Evolutionary conservation across 2,888 invertebrate genomes (phyloP).

Genomic region (Cordylochernes scorpioides): DNA sequence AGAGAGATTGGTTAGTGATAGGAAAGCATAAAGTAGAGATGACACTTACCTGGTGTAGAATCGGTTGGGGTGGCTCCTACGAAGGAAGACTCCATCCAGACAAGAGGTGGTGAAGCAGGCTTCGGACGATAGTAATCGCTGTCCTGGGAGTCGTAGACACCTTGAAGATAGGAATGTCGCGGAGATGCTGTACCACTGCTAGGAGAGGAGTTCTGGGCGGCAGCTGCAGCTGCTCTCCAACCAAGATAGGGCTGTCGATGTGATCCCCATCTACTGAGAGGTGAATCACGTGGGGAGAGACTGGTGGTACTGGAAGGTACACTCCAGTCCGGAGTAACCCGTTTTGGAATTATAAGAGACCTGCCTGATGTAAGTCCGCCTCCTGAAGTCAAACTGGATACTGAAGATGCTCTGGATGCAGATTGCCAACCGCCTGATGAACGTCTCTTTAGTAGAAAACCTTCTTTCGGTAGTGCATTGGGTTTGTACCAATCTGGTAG

Average conservation of each 20-base stretch:
- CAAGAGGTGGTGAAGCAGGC: constrained; percentile 24
- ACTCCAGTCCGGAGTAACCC: constrained; percentile 13
- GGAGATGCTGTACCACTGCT: constrained; percentile 7
- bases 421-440: neutral
- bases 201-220: constrained; percentile 3
- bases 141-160: constrained; percentile 8
- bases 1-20: too few species aligned
- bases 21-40: too few species aligned
- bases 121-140: constrained; percentile 10
- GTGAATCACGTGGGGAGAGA: constrained; percentile 18
- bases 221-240: constrained; percentile 9
- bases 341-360: constrained; percentile 10
- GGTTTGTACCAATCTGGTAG: constrained; percentile 79
- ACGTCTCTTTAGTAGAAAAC: constrained; percentile 22
- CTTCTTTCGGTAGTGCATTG: constrained; percentile 10
- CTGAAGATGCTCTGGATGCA: constrained; percentile 58
- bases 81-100: constrained; percentile 78
- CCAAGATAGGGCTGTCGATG: constrained; percentile 12
- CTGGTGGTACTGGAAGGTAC: constrained; percentile 25
- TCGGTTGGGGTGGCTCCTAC: too few species aligned
- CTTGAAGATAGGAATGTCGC: constrained; percentile 35
- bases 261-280: constrained; percentile 20
- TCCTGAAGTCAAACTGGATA: constrained; percentile 25
- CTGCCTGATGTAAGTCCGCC: constrained; percentile 14
- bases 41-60: too few species aligned